Evolutionary conservation across 2,797 vertebrate species (phyloP), one percentile per base, ranked within the genome.

Genomic region (Oreortyx pictus): DNA sequence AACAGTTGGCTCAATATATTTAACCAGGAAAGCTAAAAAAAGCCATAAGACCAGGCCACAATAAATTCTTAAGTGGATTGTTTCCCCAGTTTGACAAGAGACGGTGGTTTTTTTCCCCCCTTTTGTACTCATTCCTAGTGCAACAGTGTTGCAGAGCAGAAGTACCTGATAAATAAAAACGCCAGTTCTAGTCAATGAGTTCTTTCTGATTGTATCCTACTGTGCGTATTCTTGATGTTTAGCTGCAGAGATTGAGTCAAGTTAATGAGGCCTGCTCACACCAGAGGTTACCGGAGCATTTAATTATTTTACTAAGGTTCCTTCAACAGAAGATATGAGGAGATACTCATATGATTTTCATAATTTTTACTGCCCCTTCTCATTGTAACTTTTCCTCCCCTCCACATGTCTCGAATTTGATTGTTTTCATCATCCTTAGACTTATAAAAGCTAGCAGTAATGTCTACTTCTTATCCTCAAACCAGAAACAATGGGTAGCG

Each of bases 1-100:
- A 79, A 76, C 71, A 85, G 31, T 67, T 94, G 82, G 37, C 41
- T 85, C 67, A 68, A 88, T 87, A 67, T 62, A 85, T 92, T 92
- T 94, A 96, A 93, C 74, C 66, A 88, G 61, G 37, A 95, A 57
- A 17, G 33, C 77, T 80, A 70, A 90, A 88, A 70, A 72, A 88
- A 29, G 14, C 43, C 44, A 10, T 0, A 27, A 88, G 39, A 74
- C n/a, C n/a, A 65, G 35, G 27, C 65, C 94, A 82, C 72, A 44
- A 13, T 64, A 70, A 82, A 39, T 37, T 82, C 24, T 20, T 52
- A 52, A 89, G 18, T 19, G 73, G 9, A 25, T 60, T 46, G 31
- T 25, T 14, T 60, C 13, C 24, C 17, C 27, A 24, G 17, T 29
- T 52, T 52, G 50, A 29, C 27, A 52, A 52, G 50, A 52, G 50